A percentile compares a stretch with the other conserved stretches of the same genome.
These are phyloP conservation scores for Myopa tessellatipennis DNA, from an alignment of 2,888 invertebrate genomes.

Conservation along the genomic window DNA sequence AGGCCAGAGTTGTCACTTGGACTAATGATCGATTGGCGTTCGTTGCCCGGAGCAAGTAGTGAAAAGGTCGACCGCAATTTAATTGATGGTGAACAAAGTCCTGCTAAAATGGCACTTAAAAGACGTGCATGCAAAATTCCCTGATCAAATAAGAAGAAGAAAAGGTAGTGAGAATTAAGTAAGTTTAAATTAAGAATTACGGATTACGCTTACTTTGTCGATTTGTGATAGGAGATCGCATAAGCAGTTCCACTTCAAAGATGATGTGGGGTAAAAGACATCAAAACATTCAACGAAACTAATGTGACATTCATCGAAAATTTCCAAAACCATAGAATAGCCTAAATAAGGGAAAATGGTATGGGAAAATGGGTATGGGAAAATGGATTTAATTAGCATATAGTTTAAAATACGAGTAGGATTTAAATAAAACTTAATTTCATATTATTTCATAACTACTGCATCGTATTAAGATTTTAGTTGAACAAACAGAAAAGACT, in stretches of 20 bases:
- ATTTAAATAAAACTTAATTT: too few relatives aligned
- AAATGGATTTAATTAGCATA: too few relatives aligned
- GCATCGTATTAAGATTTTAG: too few relatives aligned
- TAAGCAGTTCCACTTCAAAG: constrained; percentile 91
- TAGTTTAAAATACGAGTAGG: too few relatives aligned
- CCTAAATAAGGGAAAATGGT: constrained; percentile 57
- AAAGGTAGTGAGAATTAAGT: background rate
- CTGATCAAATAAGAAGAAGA: constrained; percentile 41
- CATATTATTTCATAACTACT: too few relatives aligned
- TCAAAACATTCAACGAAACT: constrained; percentile 94
- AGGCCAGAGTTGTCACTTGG: constrained; percentile 78
- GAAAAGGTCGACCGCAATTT: constrained; percentile 82
- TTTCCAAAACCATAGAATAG: constrained; percentile 76
- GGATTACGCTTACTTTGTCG: constrained; percentile 69
- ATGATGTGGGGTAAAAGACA: constrained; percentile 94
- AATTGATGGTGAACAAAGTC: constrained; percentile 83
- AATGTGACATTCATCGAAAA: constrained; percentile 89
- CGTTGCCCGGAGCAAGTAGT: constrained; percentile 70
- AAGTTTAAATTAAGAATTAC: background rate
- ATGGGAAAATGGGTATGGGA: too few relatives aligned
- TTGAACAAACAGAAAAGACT: too few relatives aligned
- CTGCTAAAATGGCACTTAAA: constrained; percentile 84
- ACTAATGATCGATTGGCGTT: constrained; percentile 70
- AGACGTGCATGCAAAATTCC: constrained; percentile 70
- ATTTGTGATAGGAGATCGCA: constrained; percentile 83